phyloP scores from a whole-genome alignment of 2,113 vertebrate species.

The Plectropomus leopardus region DNA sequence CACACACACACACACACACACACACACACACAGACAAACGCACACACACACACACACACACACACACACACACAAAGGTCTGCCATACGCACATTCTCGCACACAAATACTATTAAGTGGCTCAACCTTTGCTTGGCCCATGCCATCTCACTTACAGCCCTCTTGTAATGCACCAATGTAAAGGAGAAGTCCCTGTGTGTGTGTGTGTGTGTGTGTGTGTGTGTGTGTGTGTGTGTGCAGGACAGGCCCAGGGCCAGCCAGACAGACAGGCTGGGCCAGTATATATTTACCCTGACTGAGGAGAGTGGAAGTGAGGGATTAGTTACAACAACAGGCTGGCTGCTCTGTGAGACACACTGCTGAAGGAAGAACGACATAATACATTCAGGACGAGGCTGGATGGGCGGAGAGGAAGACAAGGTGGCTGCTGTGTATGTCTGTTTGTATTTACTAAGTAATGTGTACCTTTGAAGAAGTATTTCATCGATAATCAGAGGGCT shows the following conservation, averaged over 20 bases:
- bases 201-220: constrained; percentile 24
- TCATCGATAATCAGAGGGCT: too few relatives aligned
- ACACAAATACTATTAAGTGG: constrained; percentile 4
- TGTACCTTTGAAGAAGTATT: too few relatives aligned
- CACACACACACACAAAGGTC: neutral
- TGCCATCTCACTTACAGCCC: constrained; percentile 44
- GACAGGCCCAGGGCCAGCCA: constrained; percentile 34
- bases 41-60: neutral
- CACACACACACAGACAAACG: constrained; percentile 10
- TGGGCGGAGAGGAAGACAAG: neutral
- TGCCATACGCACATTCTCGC: neutral
- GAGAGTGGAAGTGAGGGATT: constrained; percentile 69
- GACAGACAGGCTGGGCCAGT: constrained; percentile 67
- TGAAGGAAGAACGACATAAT: constrained; percentile 6
- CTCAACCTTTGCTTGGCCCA: constrained; percentile 14
- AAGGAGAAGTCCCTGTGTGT: constrained; percentile 38
- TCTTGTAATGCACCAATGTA: constrained; percentile 40
- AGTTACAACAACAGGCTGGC: constrained; percentile 66
- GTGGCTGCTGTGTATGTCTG: neutral
- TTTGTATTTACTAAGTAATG: neutral
- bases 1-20: neutral
- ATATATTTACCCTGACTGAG: constrained; percentile 67
- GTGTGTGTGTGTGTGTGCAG: constrained; percentile 26
- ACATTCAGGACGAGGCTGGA: neutral
- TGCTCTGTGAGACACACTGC: constrained; percentile 16